Evolutionary conservation across 2,113 vertebrate species (phyloP).

Genomic region (Procavia capensis): DNA sequence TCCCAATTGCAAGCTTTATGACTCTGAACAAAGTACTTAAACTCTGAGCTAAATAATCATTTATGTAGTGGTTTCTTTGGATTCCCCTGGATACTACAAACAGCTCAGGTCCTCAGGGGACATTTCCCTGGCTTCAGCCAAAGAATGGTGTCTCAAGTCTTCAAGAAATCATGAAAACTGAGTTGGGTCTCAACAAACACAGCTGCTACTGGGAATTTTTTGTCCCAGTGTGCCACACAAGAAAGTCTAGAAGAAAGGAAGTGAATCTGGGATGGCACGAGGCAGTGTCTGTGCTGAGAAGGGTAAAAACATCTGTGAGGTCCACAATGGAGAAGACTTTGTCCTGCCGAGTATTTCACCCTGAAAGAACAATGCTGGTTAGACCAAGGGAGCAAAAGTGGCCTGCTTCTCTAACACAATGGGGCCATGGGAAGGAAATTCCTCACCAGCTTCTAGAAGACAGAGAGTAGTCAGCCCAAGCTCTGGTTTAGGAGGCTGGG

Average conservation of each 20-base stretch:
- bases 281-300: neutral
- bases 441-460: neutral
- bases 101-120: no score
- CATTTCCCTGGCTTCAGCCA: neutral
- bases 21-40: neutral
- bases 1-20: neutral
- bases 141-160: neutral
- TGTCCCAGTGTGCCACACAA: neutral
- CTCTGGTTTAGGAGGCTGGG: neutral
- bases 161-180: neutral
- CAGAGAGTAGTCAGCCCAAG: no score
- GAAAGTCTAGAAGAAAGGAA: neutral
- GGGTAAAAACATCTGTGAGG: neutral
- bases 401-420: neutral
- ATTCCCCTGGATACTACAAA: no score
- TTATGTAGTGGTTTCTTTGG: neutral
- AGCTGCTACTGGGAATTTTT: neutral
- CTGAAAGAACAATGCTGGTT: neutral
- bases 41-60: neutral
- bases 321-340: neutral
- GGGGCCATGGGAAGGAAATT: neutral
- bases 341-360: neutral
- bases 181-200: neutral
- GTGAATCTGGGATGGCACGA: neutral
- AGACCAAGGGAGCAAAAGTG: rapidly evolving